A percentile compares a stretch with the other conserved stretches of the same genome.
phyloP scores from a whole-genome alignment of 2,797 vertebrate species.

The Acridotheres tristis region DNA sequence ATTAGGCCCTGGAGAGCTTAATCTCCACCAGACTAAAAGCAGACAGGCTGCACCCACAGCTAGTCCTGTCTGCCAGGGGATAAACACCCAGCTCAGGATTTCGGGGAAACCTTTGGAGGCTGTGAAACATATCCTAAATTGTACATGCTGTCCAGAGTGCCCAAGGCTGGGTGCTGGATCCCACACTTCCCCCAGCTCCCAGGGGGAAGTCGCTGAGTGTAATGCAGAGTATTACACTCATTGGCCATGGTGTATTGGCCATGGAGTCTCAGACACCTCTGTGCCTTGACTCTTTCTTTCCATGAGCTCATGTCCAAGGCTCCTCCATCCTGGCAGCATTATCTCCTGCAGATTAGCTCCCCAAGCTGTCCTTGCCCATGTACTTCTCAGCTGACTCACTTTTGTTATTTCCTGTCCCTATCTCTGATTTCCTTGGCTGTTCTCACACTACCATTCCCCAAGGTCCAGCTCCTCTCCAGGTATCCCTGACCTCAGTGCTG shows the following conservation, averaged over 20 bases:
- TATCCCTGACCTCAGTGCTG: background rate
- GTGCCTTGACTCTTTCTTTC: background rate
- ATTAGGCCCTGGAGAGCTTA: conserved; percentile 46
- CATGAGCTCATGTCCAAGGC: background rate
- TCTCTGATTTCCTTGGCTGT: conserved; percentile 12
- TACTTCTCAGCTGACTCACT: conserved; percentile 12
- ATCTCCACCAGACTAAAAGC: conserved; percentile 51
- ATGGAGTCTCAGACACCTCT: background rate
- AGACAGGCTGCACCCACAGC: background rate
- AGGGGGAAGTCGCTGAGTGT: background rate
- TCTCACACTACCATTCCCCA: background rate
- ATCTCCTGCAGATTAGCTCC: conserved; percentile 35
- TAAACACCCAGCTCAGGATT: background rate
- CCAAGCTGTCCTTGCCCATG: background rate
- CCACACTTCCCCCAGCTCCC: no score
- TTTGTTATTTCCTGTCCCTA: conserved; percentile 47
- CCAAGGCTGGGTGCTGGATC: background rate
- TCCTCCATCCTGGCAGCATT: background rate
- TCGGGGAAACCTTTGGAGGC: background rate
- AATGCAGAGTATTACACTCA: background rate
- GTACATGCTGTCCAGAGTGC: fast-evolving
- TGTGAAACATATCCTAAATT: background rate
- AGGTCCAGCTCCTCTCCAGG: background rate
- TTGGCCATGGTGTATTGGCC: background rate
- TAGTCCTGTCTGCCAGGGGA: conserved; percentile 30